Evolutionary conservation across 2,113 vertebrate species (phyloP).

Genomic region (Prionailurus bengalensis): DNA sequence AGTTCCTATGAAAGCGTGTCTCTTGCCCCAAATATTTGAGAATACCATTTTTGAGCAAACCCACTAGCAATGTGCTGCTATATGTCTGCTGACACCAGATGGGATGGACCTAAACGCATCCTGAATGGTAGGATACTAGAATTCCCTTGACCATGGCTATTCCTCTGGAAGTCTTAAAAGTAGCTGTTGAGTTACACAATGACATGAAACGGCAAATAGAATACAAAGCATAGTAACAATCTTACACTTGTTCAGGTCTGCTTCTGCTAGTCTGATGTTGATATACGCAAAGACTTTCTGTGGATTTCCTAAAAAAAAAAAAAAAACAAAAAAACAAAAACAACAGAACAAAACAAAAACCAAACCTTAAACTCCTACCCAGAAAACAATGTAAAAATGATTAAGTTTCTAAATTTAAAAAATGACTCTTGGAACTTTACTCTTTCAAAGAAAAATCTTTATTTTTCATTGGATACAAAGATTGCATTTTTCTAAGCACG

Average conservation of each 20-base stretch:
- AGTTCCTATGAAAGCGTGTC: neutral
- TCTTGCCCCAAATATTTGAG: conserved; percentile 6
- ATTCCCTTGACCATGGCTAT: neutral
- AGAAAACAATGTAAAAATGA: conserved; percentile 18
- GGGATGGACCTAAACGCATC: neutral
- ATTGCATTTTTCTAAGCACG: neutral
- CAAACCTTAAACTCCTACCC: neutral
- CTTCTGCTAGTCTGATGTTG: conserved; percentile 92
- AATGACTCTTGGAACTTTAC: neutral
- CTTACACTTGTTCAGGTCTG: conserved; percentile 93
- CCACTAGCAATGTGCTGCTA: neutral
- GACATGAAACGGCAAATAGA: neutral
- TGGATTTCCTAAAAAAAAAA: conserved; percentile 89
- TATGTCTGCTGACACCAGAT: neutral
- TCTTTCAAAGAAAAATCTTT: conserved; percentile 48
- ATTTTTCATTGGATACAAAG: conserved; percentile 29
- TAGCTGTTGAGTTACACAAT: neutral
- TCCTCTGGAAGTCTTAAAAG: neutral
- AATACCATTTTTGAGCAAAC: neutral
- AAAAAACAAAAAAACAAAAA: neutral
- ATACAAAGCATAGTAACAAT: neutral
- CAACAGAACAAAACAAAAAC: neutral
- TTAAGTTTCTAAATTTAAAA: conserved; percentile 45
- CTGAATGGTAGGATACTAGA: neutral
- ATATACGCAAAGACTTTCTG: conserved; percentile 95